These are phyloP conservation scores for Vicugna pacos DNA, from an alignment of 2,113 vertebrate genomes.

Conservation along the genomic window DNA sequence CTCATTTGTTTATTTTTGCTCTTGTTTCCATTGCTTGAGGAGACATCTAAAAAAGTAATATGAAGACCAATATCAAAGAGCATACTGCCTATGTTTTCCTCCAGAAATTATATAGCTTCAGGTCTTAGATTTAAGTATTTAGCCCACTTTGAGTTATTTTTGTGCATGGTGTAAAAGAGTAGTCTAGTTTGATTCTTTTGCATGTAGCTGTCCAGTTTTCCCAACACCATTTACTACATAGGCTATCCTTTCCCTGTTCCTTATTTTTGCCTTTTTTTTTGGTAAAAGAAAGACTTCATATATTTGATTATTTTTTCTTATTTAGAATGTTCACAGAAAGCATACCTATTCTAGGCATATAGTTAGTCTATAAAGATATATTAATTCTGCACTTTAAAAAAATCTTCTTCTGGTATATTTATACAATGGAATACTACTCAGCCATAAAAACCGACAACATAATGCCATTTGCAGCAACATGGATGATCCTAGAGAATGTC, in stretches of 20 bases:
- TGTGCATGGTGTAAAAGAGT: background rate
- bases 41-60: background rate
- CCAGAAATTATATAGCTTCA: background rate
- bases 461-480: no score
- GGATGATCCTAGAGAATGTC: no score
- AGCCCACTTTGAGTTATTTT: background rate
- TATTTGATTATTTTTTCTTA: background rate
- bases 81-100: background rate
- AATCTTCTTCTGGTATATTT: no score
- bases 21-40: background rate
- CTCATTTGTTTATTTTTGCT: background rate
- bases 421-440: no score
- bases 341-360: background rate
- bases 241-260: background rate
- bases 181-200: background rate
- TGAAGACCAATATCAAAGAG: no score
- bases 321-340: background rate
- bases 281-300: background rate
- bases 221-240: background rate
- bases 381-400: background rate
- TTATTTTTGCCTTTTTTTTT: background rate
- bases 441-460: no score
- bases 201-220: background rate
- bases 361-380: background rate
- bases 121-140: background rate